Evolutionary conservation across 2,113 vertebrate species (phyloP).

Genomic region (Pelecanoides urinatrix): DNA sequence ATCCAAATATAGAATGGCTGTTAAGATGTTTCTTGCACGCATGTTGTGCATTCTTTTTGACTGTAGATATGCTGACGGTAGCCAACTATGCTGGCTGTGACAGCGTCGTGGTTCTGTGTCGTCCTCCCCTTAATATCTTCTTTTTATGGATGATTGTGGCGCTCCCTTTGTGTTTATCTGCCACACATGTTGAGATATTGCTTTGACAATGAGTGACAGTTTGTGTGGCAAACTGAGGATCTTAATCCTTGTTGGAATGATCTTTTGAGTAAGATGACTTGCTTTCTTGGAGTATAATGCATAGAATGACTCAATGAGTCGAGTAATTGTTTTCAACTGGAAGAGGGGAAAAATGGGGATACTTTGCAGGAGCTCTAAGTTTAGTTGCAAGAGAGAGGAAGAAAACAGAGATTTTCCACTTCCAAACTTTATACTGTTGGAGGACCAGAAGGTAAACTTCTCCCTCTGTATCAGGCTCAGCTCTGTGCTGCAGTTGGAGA

Average conservation of each 20-base stretch:
- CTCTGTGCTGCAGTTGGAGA: not conserved
- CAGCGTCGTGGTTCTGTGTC: not conserved
- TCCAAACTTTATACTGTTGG: not conserved
- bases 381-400: not conserved
- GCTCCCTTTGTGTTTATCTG: not conserved
- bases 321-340: not conserved
- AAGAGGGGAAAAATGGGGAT: not conserved
- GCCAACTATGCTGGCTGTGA: not conserved
- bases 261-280: not conserved
- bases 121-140: not conserved
- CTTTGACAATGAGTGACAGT: not conserved
- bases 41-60: not conserved
- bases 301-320: not conserved
- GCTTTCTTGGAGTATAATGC: not conserved
- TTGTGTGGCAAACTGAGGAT: not conserved
- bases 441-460: not conserved
- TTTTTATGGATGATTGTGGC: not conserved
- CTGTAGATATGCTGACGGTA: not conserved
- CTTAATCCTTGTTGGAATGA: not conserved
- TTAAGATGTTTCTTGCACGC: not conserved
- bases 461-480: not conserved
- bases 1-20: not conserved
- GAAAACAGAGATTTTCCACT: not conserved
- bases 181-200: not conserved
- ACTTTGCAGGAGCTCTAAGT: not conserved